Evolutionary conservation across 2,113 vertebrate species (phyloP).

Genomic region (Pao palembangensis): DNA sequence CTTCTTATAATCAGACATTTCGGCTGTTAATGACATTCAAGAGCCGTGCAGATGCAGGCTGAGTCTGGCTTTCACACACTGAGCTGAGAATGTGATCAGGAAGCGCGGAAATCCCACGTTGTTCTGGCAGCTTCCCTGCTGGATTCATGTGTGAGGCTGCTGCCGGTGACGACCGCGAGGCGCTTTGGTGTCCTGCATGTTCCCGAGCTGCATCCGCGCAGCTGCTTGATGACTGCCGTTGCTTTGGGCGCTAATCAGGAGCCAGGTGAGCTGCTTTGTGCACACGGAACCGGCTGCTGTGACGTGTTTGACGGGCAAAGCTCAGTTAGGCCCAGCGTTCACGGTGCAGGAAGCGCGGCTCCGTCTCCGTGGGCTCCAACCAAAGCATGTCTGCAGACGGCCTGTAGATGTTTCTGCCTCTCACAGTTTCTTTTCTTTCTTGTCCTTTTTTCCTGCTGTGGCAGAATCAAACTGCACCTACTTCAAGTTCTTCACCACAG

Average conservation of each 20-base stretch:
- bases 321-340: background rate
- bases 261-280: too few species aligned
- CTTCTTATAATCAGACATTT: too few species aligned
- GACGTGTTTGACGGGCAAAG: constrained; percentile 34
- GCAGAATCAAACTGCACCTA: constrained; percentile 86
- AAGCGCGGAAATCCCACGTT: background rate
- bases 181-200: background rate
- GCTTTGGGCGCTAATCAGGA: background rate
- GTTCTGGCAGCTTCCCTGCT: background rate
- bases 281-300: constrained; percentile 5
- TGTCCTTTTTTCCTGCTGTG: constrained; percentile 3
- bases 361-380: constrained; percentile 53
- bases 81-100: too few species aligned
- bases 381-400: background rate
- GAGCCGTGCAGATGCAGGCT: too few species aligned
- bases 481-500: constrained; percentile 89
- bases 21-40: too few species aligned
- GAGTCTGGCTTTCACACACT: too few species aligned
- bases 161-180: background rate
- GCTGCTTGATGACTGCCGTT: background rate
- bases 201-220: background rate
- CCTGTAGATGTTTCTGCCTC: background rate
- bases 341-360: constrained; percentile 18
- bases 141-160: background rate
- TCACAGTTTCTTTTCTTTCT: background rate